Evolutionary conservation across 2,797 vertebrate genomes (phyloP).

Genomic region (Danio kyathit): DNA sequence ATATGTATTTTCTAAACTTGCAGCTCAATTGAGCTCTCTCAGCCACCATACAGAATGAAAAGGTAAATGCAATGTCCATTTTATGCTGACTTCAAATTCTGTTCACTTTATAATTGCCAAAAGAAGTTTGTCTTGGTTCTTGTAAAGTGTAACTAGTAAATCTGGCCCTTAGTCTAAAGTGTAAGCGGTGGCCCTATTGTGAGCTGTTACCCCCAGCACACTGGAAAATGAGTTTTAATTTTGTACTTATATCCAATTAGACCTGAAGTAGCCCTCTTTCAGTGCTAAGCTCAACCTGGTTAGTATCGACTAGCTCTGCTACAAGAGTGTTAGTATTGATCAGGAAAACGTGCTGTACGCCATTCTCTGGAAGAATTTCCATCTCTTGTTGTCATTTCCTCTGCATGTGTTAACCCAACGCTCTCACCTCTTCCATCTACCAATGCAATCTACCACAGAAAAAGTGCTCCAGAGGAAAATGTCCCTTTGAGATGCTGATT

Average conservation of each 20-base stretch:
- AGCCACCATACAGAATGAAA: no score
- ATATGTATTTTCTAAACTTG: no score
- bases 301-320: constrained; percentile 64
- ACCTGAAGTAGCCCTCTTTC: constrained; percentile 53
- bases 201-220: constrained; percentile 61
- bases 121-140: no score
- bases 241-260: constrained; percentile 63
- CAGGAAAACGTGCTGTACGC: background rate
- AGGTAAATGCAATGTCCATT: no score
- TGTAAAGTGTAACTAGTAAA: no score
- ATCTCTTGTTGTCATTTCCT: constrained; percentile 12
- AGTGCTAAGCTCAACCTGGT: constrained; percentile 59
- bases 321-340: constrained; percentile 69
- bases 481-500: constrained; percentile 28
- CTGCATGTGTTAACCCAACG: constrained; percentile 12
- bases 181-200: constrained; percentile 17
- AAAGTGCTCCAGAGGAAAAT: background rate
- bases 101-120: no score
- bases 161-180: background rate
- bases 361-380: constrained; percentile 21
- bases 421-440: background rate
- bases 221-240: constrained; percentile 68
- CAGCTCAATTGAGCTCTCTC: no score
- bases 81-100: no score
- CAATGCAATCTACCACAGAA: constrained; percentile 3